Conservation (phyloP, 1,140 invertebrate species). For the Neotoxoptera formosana region DNA sequence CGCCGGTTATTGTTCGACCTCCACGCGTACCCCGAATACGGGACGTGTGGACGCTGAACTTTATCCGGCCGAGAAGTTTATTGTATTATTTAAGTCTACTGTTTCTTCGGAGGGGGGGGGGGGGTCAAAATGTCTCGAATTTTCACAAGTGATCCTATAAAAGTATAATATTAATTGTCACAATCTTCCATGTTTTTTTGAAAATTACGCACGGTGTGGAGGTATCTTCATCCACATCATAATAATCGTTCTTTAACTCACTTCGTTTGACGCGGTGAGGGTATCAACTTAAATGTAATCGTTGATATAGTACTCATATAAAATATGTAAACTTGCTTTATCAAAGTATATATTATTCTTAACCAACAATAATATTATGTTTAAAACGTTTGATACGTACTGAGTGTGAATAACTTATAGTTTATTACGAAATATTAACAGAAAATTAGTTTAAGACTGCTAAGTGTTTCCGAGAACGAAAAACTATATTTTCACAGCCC, state of each 20-base stretch:
- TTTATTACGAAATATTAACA: background rate
- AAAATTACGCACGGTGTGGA: too few relatives aligned
- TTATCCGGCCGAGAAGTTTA: too few relatives aligned
- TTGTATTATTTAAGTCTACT: too few relatives aligned
- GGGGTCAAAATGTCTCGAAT: too few relatives aligned
- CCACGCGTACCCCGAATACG: too few relatives aligned
- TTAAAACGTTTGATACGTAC: background rate
- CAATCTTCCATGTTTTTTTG: background rate
- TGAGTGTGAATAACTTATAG: background rate
- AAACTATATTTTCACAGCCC: background rate
- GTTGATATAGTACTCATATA: background rate
- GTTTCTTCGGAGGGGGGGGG: too few relatives aligned
- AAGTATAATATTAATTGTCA: background rate
- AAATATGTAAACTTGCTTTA: background rate
- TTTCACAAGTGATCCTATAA: too few relatives aligned
- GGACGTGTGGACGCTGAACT: too few relatives aligned
- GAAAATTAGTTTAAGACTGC: background rate
- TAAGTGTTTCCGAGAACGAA: background rate
- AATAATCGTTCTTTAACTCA: background rate
- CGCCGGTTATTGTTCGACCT: background rate
- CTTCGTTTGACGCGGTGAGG: background rate
- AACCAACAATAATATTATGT: background rate
- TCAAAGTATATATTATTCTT: background rate
- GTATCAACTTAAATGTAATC: background rate
- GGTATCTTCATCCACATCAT: background rate